Base-by-base conservation (phyloP, 2,797 vertebrate genomes). In the Hemibagrus guttatus region DNA sequence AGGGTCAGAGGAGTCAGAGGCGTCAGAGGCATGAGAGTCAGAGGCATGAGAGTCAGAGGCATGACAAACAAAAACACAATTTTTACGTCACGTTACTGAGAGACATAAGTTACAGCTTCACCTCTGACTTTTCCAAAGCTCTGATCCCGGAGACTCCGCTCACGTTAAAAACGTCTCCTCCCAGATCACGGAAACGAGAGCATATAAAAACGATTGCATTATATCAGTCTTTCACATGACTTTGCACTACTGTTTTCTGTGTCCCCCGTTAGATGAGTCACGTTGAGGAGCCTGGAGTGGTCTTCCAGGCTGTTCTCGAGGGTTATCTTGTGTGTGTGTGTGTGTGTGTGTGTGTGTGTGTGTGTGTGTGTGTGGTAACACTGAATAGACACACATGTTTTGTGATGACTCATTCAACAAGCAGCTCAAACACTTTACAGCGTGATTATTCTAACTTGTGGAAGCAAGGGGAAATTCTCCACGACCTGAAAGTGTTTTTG, bases 251-350 rank as follows among this genome's bases (percentile, higher is more conserved):
- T 2, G 71, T 49, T 72, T 49, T 72, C 39, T 9, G 39, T 72
- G 35, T 56, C 75, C 66, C 31, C 46, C 9, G 5, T 39, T 28
- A 26, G 49, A 80, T 85, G 83, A 86, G 86, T 89, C 78, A 85
- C 64, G 78, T 59, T 8, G 17, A 54, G 69, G 56, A 81, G 66
- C 85, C 56, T 31, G 0, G 69, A 46, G 39, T 13, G 69, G 69
- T 9, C 39, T 26, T 0, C 21, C 0, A 9, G 46, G 39, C 12
- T 26, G n/a, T 19, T 54, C 9, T 31, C 28, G 39, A 26, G 69
- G 31, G 72, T 52, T 68, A 31, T 75, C 17, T 28, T 52, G 19
- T 23, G 42, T 61, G 64, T 16, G 35, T 39, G 28, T 3, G 64
- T 28, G 35, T n/a, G n/a, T n/a, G n/a, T n/a, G n/a, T n/a, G 46